Percentiles rank a stretch among this genome's conserved stretches.
phyloP scores from a whole-genome alignment of 2,113 vertebrate species.

The Stegostoma tigrinum region DNA sequence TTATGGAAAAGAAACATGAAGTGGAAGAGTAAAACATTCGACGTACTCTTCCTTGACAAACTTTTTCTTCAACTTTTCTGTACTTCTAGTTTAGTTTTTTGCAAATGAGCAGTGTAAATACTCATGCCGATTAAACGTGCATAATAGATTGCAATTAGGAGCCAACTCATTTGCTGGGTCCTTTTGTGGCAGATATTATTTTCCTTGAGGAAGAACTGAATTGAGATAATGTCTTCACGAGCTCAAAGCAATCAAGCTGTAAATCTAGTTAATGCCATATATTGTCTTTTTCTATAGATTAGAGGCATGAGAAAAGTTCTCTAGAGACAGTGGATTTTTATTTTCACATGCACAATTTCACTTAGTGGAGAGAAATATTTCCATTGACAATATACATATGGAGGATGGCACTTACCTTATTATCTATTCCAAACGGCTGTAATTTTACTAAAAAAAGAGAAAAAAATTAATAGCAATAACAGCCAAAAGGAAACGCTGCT shows the following conservation, averaged over 20 bases:
- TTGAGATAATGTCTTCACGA: not conserved
- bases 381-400: not conserved
- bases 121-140: not conserved
- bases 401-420: not conserved
- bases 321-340: not conserved
- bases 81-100: not conserved
- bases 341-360: not conserved
- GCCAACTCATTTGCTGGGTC: not conserved
- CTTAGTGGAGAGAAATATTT: not conserved
- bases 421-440: not conserved
- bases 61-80: not conserved
- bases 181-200: not conserved
- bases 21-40: not conserved
- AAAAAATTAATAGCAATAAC: not conserved
- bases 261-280: not conserved
- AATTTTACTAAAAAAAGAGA: slow-evolving; percentile 10
- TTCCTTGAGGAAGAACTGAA: not conserved
- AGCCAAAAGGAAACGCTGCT: not conserved
- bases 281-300: not conserved
- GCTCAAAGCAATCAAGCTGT: not conserved
- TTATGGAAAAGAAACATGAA: not conserved
- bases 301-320: not conserved
- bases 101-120: not conserved
- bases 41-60: not conserved
- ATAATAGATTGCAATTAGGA: not conserved